Evolutionary conservation across 2,888 invertebrate genomes (phyloP).

Genomic region (Nebria salina): DNA sequence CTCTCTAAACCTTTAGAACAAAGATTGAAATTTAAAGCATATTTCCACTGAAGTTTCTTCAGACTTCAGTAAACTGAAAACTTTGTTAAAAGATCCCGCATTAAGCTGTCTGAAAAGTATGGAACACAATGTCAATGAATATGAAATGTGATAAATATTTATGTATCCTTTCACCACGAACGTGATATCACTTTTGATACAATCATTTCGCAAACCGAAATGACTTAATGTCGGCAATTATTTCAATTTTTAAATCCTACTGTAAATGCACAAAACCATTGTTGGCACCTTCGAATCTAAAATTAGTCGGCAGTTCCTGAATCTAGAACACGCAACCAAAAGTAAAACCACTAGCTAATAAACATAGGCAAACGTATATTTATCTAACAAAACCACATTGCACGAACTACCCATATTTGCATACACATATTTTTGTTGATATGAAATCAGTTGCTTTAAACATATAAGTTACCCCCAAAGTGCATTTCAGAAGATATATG

Average conservation of each 20-base stretch:
- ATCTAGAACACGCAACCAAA: no score
- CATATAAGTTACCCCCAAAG: background rate
- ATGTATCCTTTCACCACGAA: background rate
- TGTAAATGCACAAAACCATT: no score
- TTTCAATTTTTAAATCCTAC: no score
- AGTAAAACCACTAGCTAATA: no score
- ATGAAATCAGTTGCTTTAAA: no score
- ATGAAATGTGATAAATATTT: slow-evolving; percentile 9
- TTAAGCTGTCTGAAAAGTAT: slow-evolving; percentile 5
- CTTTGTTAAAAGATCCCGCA: slow-evolving; percentile 16
- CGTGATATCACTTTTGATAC: no score
- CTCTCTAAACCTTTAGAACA: slow-evolving; percentile 8
- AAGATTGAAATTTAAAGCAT: slow-evolving; percentile 27
- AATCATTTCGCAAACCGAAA: no score
- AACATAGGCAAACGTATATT: slow-evolving; percentile 2
- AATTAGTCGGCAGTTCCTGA: no score
- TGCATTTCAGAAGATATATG: background rate
- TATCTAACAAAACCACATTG: slow-evolving; percentile 2
- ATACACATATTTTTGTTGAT: no score
- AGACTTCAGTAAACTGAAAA: slow-evolving; percentile 24
- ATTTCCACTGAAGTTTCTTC: slow-evolving; percentile 8
- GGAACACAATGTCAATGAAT: slow-evolving; percentile 22
- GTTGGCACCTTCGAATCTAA: no score
- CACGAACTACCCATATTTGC: background rate
- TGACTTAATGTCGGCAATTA: no score